phyloP scores from a whole-genome alignment of 2,797 vertebrate genomes.

The Octomys mimax region DNA sequence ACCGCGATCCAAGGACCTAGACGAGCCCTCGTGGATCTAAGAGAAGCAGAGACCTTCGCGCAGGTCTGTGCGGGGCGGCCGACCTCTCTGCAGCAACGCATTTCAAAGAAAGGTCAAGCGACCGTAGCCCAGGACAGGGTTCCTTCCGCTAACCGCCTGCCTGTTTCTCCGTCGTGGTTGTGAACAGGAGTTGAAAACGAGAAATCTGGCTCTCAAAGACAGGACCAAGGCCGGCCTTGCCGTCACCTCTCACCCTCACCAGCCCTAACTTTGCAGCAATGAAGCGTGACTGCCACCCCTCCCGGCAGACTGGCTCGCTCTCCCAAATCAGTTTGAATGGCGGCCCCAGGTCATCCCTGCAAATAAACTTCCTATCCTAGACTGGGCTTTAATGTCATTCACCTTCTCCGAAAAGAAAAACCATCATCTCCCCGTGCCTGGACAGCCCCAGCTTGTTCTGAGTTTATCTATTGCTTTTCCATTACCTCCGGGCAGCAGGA shows the following conservation, averaged over 20 bases:
- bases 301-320: constrained; percentile 15
- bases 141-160: not conserved
- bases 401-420: constrained; percentile 77
- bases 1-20: not conserved
- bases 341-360: constrained; percentile 12
- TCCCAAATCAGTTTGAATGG: constrained; percentile 50
- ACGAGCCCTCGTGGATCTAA: not conserved
- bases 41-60: not conserved
- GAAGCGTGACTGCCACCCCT: not conserved
- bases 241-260: not conserved
- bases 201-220: not conserved
- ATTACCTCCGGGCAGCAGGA: constrained; percentile 80
- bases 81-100: not conserved
- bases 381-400: constrained; percentile 43
- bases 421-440: constrained; percentile 73
- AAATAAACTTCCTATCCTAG: constrained; percentile 56
- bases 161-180: not conserved
- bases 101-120: not conserved
- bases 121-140: not conserved
- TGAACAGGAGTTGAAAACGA: not conserved
- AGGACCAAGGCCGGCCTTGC: not conserved
- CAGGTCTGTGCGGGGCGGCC: too few species aligned
- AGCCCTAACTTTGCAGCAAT: not conserved
- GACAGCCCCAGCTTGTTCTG: constrained; percentile 77
- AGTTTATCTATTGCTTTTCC: constrained; percentile 82